Evolutionary conservation across 2,113 vertebrate species (phyloP).

Genomic region (Xiphorhynchus elegans): DNA sequence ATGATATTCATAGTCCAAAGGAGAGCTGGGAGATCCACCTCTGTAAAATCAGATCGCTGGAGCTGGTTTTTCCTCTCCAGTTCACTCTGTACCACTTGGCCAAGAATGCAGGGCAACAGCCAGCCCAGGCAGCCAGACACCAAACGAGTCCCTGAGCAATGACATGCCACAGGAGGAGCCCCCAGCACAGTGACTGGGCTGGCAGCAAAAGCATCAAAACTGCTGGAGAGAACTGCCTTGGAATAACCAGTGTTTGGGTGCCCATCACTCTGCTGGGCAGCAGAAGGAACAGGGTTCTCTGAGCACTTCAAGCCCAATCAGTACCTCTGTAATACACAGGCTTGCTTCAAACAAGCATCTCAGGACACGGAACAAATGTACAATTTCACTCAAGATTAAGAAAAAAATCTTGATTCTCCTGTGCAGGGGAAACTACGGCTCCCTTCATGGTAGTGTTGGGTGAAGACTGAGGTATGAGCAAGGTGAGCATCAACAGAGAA

Average conservation of each 20-base stretch:
- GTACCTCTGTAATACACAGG: background rate
- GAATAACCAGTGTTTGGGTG: background rate
- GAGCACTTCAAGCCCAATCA: background rate
- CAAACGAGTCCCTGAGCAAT: background rate
- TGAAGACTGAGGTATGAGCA: constrained; percentile 42
- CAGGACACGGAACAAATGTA: background rate
- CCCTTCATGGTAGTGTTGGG: background rate
- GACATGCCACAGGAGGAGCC: background rate
- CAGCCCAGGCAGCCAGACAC: background rate
- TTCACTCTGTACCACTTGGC: constrained; percentile 6
- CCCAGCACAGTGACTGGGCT: background rate
- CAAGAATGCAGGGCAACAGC: background rate
- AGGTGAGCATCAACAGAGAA: constrained; percentile 46
- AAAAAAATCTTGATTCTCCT: constrained; percentile 1
- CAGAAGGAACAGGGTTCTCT: background rate
- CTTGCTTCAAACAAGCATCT: background rate
- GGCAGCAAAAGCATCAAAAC: background rate
- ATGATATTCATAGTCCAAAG: background rate
- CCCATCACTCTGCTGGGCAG: background rate
- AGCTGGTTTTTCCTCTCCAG: constrained; percentile 47
- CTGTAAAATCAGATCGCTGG: background rate
- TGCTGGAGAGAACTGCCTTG: background rate
- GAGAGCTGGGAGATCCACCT: background rate
- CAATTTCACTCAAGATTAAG: background rate
- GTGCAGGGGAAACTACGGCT: background rate